Base-by-base conservation (phyloP, 2,113 vertebrate genomes). In the Saimiri boliviensis region DNA sequence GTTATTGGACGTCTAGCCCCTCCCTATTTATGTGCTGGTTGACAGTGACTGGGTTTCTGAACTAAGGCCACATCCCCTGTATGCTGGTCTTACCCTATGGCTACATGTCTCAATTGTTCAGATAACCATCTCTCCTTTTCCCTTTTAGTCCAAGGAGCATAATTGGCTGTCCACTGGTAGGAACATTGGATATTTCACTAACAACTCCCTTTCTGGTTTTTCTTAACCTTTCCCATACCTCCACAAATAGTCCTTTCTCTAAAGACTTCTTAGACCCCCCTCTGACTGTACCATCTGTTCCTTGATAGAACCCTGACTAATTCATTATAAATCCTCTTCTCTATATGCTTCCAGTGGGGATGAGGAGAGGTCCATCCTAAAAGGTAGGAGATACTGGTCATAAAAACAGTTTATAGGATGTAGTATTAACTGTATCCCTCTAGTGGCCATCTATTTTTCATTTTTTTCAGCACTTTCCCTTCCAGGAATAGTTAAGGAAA, bases 201-300 rank as follows among this genome's bases (percentile, higher is more conserved):
- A 25, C 25, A 45, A 14, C 76, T 20, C 8, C 27, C 20, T 25
- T 63, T 95, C 25, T 27, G 17, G 40, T 21, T 94, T 86, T 49
- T 66, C 81, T 95, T 83, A 81, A 85, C 49, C 23, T 56, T 94
- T 88, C 27, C 16, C 66, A 82, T 6, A 82, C 35, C 5, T 54
- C n/a, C 88, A 40, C 58, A 73, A 94, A 84, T 40, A 88, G 27
- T 82, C 35, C 7, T 63, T 91, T 96, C 71, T 91, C 42, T 73
- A 73, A 82, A 86, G 56, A 19, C 21, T 49, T 70, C 60, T 87
- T n/a, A 58, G 27, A 80, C 8, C 3, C 6, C 3, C 16, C 6
- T 94, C 70, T 23, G 68, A 80, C 13, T 74, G 8, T 21, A 60
- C 68, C 14, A 52, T 56, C 52, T 58, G 20, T 73, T 79, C n/a